These are phyloP conservation scores for Ceryle rudis DNA, from an alignment of 2,797 vertebrate species.

Conservation along the genomic window DNA sequence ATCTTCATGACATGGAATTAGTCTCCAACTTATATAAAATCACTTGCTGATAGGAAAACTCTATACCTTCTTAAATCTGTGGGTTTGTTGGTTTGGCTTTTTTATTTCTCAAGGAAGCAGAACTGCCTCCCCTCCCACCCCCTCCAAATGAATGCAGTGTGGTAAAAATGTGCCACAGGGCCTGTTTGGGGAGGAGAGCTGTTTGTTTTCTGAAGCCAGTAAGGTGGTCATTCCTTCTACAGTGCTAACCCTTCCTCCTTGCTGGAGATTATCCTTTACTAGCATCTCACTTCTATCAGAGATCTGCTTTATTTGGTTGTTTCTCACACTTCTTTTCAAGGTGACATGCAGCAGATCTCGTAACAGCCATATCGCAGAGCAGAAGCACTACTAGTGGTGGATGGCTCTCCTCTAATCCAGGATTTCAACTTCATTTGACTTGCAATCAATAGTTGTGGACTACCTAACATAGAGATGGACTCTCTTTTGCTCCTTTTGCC, in stretches of 20 bases:
- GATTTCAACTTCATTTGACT: slow-evolving; percentile 12
- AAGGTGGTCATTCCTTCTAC: not conserved
- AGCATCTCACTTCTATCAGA: not conserved
- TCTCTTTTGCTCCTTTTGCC: not conserved
- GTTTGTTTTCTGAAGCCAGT: not conserved
- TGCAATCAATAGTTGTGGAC: not conserved
- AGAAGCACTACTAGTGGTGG: not conserved
- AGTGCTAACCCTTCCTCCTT: not conserved
- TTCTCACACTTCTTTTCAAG: not conserved
- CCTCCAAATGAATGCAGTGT: not conserved
- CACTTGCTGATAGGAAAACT: not conserved
- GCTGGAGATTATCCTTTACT: not conserved
- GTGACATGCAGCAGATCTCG: not conserved
- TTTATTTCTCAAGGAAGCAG: not conserved
- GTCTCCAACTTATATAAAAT: not conserved
- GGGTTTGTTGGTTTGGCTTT: not conserved
- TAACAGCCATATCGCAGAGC: not conserved
- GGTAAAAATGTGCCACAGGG: not conserved
- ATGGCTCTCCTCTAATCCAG: not conserved
- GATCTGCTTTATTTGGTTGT: not conserved
- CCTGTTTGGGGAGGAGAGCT: not conserved
- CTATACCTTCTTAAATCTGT: not conserved
- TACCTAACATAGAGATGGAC: not conserved
- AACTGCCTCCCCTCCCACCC: not conserved
- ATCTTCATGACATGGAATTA: not conserved